Evolutionary conservation across 1,140 invertebrate genomes (phyloP).

Genomic region (Ostrea denselamellosa): DNA sequence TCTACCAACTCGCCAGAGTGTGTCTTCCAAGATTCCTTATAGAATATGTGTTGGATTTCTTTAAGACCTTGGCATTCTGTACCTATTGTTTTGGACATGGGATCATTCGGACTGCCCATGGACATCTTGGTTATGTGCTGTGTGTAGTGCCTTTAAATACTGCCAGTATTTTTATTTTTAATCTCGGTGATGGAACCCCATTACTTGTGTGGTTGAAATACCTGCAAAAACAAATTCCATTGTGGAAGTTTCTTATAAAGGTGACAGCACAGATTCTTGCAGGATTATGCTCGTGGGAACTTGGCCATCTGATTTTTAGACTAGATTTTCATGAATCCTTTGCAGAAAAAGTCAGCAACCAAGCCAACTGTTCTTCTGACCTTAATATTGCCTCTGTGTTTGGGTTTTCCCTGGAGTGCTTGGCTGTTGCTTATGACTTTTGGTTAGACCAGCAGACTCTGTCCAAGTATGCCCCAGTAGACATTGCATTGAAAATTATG

Average conservation of each 20-base stretch:
- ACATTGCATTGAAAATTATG: slow-evolving; percentile 40
- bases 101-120: slow-evolving; percentile 34
- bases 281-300: slow-evolving; percentile 26
- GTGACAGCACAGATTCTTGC: slow-evolving; percentile 26
- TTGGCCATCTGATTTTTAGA: slow-evolving; percentile 31
- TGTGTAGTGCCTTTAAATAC: slow-evolving; percentile 46
- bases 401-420: slow-evolving; percentile 10
- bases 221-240: not conserved
- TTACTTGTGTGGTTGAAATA: slow-evolving; percentile 28
- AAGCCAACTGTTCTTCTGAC: slow-evolving; percentile 28
- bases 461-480: not conserved
- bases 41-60: slow-evolving; percentile 39
- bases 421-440: slow-evolving; percentile 41
- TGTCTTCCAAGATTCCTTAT: not conserved
- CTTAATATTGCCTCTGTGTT: not conserved
- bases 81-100: slow-evolving; percentile 44
- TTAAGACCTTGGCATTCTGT: slow-evolving; percentile 49
- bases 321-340: slow-evolving; percentile 48
- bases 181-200: slow-evolving; percentile 28
- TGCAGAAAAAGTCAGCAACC: not conserved
- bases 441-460: slow-evolving; percentile 43
- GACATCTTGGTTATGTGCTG: slow-evolving; percentile 14
- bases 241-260: not conserved
- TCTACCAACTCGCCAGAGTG: slow-evolving; percentile 29
- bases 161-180: slow-evolving; percentile 29